phyloP scores from a whole-genome alignment of 2,797 vertebrate species.

The Balearica regulorum region DNA sequence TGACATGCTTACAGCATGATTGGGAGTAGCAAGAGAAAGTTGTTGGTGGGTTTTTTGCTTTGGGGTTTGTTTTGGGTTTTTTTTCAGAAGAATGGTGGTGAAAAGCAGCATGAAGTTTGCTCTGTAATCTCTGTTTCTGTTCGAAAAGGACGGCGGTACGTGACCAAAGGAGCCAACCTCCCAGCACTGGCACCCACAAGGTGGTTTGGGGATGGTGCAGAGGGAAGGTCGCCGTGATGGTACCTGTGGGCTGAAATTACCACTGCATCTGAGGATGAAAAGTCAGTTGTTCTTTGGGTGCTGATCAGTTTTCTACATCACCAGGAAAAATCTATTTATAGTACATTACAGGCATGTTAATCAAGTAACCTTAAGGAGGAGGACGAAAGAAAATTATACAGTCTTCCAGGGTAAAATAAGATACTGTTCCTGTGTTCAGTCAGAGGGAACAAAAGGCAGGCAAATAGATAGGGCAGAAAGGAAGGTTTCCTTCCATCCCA shows the following conservation, averaged over 20 bases:
- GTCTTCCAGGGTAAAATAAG: neutral
- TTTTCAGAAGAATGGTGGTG: neutral
- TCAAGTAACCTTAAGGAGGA: neutral
- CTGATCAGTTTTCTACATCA: neutral
- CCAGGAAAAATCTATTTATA: neutral
- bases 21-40: neutral
- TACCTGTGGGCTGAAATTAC: neutral
- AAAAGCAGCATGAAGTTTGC: neutral
- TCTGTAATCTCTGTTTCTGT: neutral
- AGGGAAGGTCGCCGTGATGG: neutral
- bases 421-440: neutral
- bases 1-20: neutral
- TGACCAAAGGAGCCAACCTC: neutral
- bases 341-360: neutral
- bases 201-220: neutral
- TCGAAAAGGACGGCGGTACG: neutral
- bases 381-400: neutral
- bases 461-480: neutral
- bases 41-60: neutral
- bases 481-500: neutral
- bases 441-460: neutral
- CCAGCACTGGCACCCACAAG: fast-evolving
- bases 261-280: neutral
- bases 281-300: neutral
- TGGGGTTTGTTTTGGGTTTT: neutral